Conservation (phyloP, 2,888 invertebrate species). For the Prosopocoilus inquinatus region DNA sequence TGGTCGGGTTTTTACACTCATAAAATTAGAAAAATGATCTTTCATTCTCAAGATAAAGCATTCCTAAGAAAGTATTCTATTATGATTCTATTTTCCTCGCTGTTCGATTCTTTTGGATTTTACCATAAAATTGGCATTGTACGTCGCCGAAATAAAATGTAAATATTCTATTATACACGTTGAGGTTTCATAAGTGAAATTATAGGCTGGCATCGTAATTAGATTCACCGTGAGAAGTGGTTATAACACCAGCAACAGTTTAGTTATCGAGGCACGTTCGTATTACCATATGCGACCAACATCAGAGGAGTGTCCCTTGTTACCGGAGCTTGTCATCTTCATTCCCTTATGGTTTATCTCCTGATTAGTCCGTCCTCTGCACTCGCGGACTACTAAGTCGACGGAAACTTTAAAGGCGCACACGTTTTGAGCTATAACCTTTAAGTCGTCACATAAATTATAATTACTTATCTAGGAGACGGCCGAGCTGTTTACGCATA, state of each 20-base stretch:
- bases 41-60: no score
- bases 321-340: conserved; percentile 19
- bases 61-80: no score
- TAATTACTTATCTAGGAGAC: conserved; percentile 15
- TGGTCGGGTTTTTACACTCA: no score
- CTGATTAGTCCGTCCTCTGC: conserved; percentile 18
- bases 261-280: conserved; percentile 17
- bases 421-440: conserved; percentile 11
- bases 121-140: background rate
- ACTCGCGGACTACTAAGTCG: conserved; percentile 13
- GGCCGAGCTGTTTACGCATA: conserved; percentile 12
- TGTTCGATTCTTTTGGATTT: background rate
- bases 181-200: conserved; percentile 7
- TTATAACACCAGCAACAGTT: conserved; percentile 7
- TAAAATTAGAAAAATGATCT: no score
- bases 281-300: conserved; percentile 18
- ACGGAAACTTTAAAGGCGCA: conserved; percentile 17
- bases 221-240: conserved; percentile 12
- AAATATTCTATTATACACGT: background rate
- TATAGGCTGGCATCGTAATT: conserved; percentile 8
- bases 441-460: conserved; percentile 12
- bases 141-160: background rate
- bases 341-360: conserved; percentile 18
- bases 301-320: conserved; percentile 19
- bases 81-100: no score